phyloP scores from a whole-genome alignment of 92 coral and sea anemone genomes.

The Parazoanthus swiftii region DNA sequence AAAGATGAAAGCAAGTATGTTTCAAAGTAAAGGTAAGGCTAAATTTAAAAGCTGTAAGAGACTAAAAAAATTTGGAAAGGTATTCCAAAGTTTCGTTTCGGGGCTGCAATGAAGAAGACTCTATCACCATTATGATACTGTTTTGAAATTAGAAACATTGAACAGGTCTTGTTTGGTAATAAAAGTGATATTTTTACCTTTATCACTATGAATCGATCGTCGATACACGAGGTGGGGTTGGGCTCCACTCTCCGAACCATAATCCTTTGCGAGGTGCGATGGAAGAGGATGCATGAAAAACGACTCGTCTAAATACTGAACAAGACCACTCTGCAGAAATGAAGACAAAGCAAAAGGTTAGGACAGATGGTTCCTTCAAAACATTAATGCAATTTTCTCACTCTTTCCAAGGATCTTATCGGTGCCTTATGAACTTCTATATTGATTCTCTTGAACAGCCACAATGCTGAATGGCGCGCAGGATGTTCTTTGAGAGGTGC shows the following conservation, averaged over 20 bases:
- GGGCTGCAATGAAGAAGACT: too few species aligned
- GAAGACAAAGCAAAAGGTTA: not conserved
- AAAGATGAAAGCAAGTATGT: too few species aligned
- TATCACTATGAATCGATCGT: constrained; percentile 42
- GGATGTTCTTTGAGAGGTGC: not conserved
- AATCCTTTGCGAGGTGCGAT: constrained; percentile 69
- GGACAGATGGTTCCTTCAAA: not conserved
- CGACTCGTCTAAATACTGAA: constrained; percentile 54
- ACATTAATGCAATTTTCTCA: not conserved
- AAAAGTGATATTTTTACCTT: constrained; percentile 8
- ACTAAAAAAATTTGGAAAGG: too few species aligned
- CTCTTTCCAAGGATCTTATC: not conserved
- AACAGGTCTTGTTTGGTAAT: not conserved
- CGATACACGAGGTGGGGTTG: constrained; percentile 75
- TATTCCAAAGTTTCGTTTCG: too few species aligned
- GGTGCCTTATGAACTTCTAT: not conserved
- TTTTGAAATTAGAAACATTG: too few species aligned
- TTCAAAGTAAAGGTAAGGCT: too few species aligned
- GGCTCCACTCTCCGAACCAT: constrained; percentile 53
- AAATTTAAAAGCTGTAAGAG: too few species aligned
- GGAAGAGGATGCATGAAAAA: constrained; percentile 83
- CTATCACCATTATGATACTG: too few species aligned
- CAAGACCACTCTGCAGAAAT: constrained; percentile 65
- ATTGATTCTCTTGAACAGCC: too few species aligned
- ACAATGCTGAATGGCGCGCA: not conserved